phyloP scores from a whole-genome alignment of 2,888 invertebrate species.

The Nematopogon swammerdamellus region DNA sequence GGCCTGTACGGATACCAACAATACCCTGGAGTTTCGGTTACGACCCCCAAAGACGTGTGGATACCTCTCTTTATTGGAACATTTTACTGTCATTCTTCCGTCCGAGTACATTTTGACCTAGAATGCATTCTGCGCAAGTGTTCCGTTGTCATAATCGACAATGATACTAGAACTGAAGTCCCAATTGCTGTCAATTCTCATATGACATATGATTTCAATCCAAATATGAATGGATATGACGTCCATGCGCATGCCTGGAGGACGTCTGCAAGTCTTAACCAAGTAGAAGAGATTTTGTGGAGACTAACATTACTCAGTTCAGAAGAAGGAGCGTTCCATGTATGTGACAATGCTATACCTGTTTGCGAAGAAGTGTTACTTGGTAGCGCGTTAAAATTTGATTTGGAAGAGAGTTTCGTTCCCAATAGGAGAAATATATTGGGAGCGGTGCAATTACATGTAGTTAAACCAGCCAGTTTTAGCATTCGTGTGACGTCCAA shows the following conservation, averaged over 20 bases:
- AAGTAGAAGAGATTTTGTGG: slow-evolving; percentile 26
- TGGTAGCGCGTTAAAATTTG: slow-evolving; percentile 23
- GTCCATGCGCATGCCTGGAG: neutral
- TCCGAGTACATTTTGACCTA: slow-evolving; percentile 38
- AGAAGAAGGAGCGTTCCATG: slow-evolving; percentile 26
- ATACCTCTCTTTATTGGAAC: slow-evolving; percentile 39
- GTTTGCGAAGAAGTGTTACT: slow-evolving; percentile 24
- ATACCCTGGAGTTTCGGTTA: slow-evolving; percentile 18
- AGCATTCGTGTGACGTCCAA: slow-evolving; percentile 32
- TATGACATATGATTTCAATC: slow-evolving; percentile 29
- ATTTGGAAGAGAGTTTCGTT: slow-evolving; percentile 34
- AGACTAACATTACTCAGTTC: slow-evolving; percentile 31
- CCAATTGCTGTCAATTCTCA: slow-evolving; percentile 32
- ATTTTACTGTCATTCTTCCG: slow-evolving; percentile 31
- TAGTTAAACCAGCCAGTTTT: slow-evolving; percentile 27
- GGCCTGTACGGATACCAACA: slow-evolving; percentile 29
- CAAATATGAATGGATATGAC: slow-evolving; percentile 26
- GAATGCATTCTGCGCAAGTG: slow-evolving; percentile 23
- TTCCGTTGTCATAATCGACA: slow-evolving; percentile 30
- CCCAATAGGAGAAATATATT: slow-evolving; percentile 41
- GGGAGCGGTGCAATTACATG: slow-evolving; percentile 30
- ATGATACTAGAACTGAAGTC: slow-evolving; percentile 27
- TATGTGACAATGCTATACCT: slow-evolving; percentile 29
- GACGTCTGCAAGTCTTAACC: neutral
- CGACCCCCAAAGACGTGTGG: slow-evolving; percentile 33